Evolutionary conservation across 1,140 invertebrate species (phyloP), one percentile per base, ranked within the genome.

Genomic region (Neodiprion virginianus): DNA sequence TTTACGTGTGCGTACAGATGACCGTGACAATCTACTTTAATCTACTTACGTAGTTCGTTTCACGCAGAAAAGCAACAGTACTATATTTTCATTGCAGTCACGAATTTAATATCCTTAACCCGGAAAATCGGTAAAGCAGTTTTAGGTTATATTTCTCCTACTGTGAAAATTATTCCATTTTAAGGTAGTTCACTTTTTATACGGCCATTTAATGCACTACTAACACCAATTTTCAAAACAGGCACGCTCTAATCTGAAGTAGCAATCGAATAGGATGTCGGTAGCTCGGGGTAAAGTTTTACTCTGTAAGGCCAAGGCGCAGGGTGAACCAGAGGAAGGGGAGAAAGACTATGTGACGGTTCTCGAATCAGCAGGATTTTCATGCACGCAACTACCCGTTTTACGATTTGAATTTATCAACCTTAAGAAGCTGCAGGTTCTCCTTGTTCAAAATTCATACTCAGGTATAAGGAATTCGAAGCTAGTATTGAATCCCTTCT

Each of bases 121-220:
- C 5, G 28, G 5, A 40, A 40, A 40, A 40, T 5, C 5, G 28
- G 28, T 40, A 40, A 40, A 40, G 28, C 1, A 3, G 28, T 40
- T 40, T 40, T 40, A 40, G 28, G 28, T 40, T 40, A 40, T 40
- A 5, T 40, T 40, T 40, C 1, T 3, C 28, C 28, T 40, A 40
- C 28, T 40, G 28, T 40, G 28, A 40, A 40, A 40, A 40, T 40
- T 40, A 40, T 40, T 40, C 28, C 28, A 40, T 40, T 40, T 40
- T 88, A 88, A 88, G 88, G 89, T 90, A 90, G 87, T 89, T 89
- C 89, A 87, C 88, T 89, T 89, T 89, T 89, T 88, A 74, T 87
- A 87, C 87, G 72, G 87, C 88, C 88, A 84, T n/a, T 75, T 75
- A 77, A 76, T 78, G 76, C 76, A 14, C 28, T 68, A 23, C 40